Base-by-base conservation (phyloP, 1,140 invertebrate species). In the Protaetia brevitarsis region DNA sequence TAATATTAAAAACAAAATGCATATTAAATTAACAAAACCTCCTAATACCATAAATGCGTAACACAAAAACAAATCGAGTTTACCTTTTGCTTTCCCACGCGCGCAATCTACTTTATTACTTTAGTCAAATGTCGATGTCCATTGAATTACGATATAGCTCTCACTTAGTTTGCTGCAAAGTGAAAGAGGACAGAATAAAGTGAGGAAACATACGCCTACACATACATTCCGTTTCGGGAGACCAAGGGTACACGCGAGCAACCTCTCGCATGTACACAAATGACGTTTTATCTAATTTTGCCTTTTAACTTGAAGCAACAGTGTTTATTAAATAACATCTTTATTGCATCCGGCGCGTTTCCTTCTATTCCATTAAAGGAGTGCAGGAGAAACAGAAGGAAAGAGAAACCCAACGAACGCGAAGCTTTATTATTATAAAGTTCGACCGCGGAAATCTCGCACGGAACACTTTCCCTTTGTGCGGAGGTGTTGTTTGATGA, bases 281-380 rank as follows among this genome's bases (percentile, higher is more conserved):
- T 66, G 65, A 45, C 31, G 65, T n/a, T 66, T 66, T 66, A 51
- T 61, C 61, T 58, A 61, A 66, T 61, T 66, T 66, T 66, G 57
- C 58, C 58, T 29, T 29, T n/a, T 61, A 66, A 66, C 60, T 66
- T 66, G 65, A 28, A 66, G 65, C 65, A 66, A 66, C 65, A 66
- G 61, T 57, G 60, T 57, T 66, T 61, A 31, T 61, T 66, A 66
- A 66, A 51, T 31, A 58, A 59, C 57, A 59, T 59, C 65, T n/a
- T 62, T 62, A 26, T 51, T 51, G 41, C 41, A 51, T 23, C 41
- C 41, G 41, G 41, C 27, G 27, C n/a, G n/a, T 19, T 59, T 59
- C 30, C 57, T 29, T 59, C 30, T 59, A 30, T 16, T 34, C 27
- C 30, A 34, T 59, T 29, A 29, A 59, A 34, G 57, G 30, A 59